phyloP scores from a whole-genome alignment of 2,888 invertebrate species.

The Phlogophora meticulosa region DNA sequence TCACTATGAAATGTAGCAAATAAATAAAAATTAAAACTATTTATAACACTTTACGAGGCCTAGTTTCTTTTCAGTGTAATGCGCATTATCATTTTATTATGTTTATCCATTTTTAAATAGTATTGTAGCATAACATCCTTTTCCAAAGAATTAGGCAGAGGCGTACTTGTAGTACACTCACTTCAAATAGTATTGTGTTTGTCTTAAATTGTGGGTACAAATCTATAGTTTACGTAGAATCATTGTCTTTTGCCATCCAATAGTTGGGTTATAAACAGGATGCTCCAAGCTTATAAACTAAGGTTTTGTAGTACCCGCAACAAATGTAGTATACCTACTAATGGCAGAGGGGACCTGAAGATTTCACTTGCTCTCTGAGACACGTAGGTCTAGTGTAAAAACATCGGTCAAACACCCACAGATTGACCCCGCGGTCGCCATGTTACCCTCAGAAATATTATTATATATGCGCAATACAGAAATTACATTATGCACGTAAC shows the following conservation, averaged over 20 bases:
- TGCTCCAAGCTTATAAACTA: not conserved
- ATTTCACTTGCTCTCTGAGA: not conserved
- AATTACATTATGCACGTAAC: not conserved
- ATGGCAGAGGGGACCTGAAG: not conserved
- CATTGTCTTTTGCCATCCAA: not conserved
- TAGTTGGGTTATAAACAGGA: not conserved
- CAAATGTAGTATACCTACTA: not conserved
- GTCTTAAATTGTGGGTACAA: not conserved
- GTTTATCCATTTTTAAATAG: not conserved
- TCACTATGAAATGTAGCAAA: slow-evolving; percentile 74
- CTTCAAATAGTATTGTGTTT: slow-evolving; percentile 1
- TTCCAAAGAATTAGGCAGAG: no score
- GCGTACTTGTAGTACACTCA: no score
- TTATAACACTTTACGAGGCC: slow-evolving; percentile 60
- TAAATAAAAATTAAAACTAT: slow-evolving; percentile 70
- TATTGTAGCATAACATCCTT: no score
- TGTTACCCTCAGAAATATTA: not conserved
- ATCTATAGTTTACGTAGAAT: not conserved
- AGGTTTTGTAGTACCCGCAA: not conserved
- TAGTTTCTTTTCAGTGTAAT: slow-evolving; percentile 59
- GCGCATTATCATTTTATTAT: not conserved
- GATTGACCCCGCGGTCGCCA: not conserved
- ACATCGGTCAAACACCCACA: not conserved
- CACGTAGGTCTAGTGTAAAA: not conserved
- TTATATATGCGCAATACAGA: not conserved